These are phyloP conservation scores for Zelleria hepariella DNA, from an alignment of 2,888 invertebrate genomes.

Conservation along the genomic window DNA sequence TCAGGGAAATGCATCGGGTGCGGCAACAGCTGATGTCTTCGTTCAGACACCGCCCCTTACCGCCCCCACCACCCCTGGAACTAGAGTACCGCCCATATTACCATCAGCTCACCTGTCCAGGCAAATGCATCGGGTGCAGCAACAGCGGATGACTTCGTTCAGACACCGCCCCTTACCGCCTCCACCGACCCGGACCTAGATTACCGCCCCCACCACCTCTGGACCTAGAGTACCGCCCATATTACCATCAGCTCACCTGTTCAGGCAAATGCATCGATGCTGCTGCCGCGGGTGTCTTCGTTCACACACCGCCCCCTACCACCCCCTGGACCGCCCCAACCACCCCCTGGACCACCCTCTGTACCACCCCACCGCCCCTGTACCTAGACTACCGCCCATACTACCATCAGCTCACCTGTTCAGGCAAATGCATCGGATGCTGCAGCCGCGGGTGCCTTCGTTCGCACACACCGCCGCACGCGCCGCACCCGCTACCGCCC, in stretches of 20 bases:
- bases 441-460: slow-evolving; percentile 23
- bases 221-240: background rate
- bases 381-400: background rate
- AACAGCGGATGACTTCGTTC: slow-evolving; percentile 30
- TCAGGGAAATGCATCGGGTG: slow-evolving; percentile 46
- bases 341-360: too few species aligned
- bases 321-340: too few species aligned
- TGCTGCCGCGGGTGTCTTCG: too few species aligned
- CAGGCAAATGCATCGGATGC: slow-evolving; percentile 45
- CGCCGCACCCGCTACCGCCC: slow-evolving; percentile 31
- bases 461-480: slow-evolving; percentile 53
- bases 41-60: too few species aligned
- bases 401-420: background rate
- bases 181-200: slow-evolving; percentile 26
- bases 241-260: background rate
- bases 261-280: slow-evolving; percentile 46
- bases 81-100: too few species aligned
- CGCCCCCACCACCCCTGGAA: too few species aligned
- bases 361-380: too few species aligned
- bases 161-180: slow-evolving; percentile 50
- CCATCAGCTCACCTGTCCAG: background rate
- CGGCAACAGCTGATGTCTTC: too few species aligned
- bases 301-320: too few species aligned
- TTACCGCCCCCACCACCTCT: too few species aligned
- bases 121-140: slow-evolving; percentile 47